Conservation (phyloP, 2,888 invertebrate species). For the Halocaridina rubra region DNA sequence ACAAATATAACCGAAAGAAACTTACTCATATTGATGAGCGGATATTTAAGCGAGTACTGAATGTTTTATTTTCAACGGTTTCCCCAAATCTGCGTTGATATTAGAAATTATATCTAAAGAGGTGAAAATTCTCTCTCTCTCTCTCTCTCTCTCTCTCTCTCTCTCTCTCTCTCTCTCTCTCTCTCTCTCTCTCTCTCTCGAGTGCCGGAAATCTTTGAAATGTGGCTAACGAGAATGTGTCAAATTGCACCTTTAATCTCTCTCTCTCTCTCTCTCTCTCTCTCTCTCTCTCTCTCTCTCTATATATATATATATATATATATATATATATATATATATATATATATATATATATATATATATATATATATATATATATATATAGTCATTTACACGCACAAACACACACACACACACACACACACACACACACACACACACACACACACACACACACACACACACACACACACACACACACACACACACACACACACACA, state of each 20-base stretch:
- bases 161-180: neutral
- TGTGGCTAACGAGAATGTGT: conserved; percentile 2
- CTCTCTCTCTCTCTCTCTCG: neutral
- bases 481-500: too few species aligned
- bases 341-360: neutral
- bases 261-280: neutral
- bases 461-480: neutral
- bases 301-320: conserved; percentile 13
- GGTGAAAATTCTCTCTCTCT: neutral
- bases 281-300: neutral
- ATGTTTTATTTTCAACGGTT: too few species aligned
- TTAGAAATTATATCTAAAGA: too few species aligned
- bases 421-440: neutral
- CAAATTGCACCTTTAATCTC: neutral
- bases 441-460: neutral
- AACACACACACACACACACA: neutral
- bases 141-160: neutral
- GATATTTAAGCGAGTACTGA: too few species aligned
- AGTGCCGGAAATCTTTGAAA: neutral
- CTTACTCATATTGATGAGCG: too few species aligned
- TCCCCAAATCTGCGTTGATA: too few species aligned
- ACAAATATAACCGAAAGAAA: too few species aligned
- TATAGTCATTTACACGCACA: neutral
- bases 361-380: neutral
- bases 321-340: conserved; percentile 1